Base-by-base conservation (phyloP, 2,113 vertebrate species). In the Elaphurus davidianus region DNA sequence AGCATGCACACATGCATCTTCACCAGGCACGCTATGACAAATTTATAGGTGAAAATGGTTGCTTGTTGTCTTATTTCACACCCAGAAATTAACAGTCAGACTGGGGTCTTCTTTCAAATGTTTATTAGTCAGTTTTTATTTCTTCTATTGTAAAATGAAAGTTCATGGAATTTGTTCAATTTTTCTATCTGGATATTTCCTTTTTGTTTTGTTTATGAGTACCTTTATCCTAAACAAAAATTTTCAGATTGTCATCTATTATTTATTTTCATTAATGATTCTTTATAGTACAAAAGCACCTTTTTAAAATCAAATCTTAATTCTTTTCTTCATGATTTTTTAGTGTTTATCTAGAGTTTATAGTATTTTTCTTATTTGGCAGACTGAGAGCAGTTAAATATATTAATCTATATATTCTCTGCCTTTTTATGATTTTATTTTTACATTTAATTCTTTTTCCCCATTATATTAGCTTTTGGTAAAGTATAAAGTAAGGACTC, bases 141-240 rank as follows among this genome's bases (percentile, higher is more conserved):
- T 93, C 27, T 95, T 64, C 76, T 57, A 79, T 67, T 79, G 9
- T 87, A 95, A 92, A 92, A 88, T 84, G 36, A 40, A 59, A 76
- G 25, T 67, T 62, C 54, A 88, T 47, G 43, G 55, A 79, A 7
- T 92, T 84, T 50, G 36, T 17, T 94, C 52, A 55, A 1, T 74
- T 95, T 94, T 90, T 50, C 64, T 97, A 87, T 47, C 90, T 81
- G 87, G 8, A 43, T 52, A 78, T 97, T 93, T 97, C 21, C 13
- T 91, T 95, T 92, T 83, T 71, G 17, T 89, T 94, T 84, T 87
- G 88, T 30, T 87, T 83, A 71, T 23, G 30, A 90, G 21, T 52
- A 85, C 19, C 57, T 88, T 94, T 43, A 81, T 50, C 36, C 54
- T 86, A 91, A 86, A 96, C 64, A 90, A 1, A 67, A 9, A 45